Conservation (phyloP, 2,113 vertebrate species). For the Tyrannus savana region DNA sequence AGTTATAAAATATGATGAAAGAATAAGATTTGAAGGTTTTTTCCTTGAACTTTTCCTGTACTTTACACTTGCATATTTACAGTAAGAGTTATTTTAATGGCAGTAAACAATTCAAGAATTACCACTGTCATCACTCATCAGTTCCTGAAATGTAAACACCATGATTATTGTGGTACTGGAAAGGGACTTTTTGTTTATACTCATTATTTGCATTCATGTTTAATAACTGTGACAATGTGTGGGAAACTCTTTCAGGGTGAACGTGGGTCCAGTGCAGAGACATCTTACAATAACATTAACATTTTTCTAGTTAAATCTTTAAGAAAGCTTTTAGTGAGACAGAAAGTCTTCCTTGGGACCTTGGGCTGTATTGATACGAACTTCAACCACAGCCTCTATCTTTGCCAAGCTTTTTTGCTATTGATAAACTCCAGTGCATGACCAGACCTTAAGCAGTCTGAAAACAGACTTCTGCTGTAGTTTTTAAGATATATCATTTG, state of each 20-base stretch:
- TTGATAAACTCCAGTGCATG: neutral
- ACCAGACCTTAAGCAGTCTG: neutral
- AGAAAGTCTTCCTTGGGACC: neutral
- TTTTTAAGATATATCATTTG: neutral
- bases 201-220: neutral
- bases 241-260: neutral
- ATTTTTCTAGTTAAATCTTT: conserved; percentile 23
- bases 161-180: neutral
- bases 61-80: neutral
- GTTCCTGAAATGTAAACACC: neutral
- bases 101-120: neutral
- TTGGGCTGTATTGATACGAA: neutral
- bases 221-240: neutral
- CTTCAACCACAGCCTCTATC: neutral
- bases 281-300: neutral
- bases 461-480: neutral
- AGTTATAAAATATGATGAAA: neutral
- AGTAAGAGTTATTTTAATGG: neutral
- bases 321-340: conserved; percentile 9
- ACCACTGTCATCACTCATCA: neutral
- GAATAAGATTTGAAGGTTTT: neutral
- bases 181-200: neutral
- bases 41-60: neutral
- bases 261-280: neutral
- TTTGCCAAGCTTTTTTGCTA: neutral